Base-by-base conservation (phyloP, 2,888 invertebrate species). In the Autographa pulchrina region DNA sequence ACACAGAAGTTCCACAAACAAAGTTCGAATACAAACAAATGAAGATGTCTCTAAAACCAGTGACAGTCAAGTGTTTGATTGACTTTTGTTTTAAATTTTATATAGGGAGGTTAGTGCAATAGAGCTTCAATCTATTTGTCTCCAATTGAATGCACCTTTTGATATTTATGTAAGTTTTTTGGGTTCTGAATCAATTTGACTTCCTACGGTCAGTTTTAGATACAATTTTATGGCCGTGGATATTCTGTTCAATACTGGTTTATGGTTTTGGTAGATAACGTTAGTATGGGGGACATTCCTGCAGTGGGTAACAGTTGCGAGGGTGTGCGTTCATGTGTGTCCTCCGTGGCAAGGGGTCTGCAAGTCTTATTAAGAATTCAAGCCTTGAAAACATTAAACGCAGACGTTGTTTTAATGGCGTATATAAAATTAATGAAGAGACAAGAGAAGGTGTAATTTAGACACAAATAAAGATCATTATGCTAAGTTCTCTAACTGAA, bases 321-420 rank as follows among this genome's bases (percentile, higher is more conserved):
- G 95, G 94, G 95, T 94, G 95, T 83, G 88, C 93, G 86, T 38
- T 88, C 87, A 81, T 92, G 89, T 93, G 94, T 94, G 86, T 91
- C 94, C 88, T 85, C 82, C 78, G 80, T 62, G 71, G 65, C 69
- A 66, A 59, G 62, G 60, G 20, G 25, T 54, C 66, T 66, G 32
- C 59, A 66, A 66, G 41, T 63, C 25, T 43, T 56, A 56, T 56
- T 25, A 56, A 56, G 54, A 20, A 56, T 25, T 13, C 13, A 56
- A 25, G 54, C 13, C 54, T 25, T 56, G 18, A 20, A 56, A 25
- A 20, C 54, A 56, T 56, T 11, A 56, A 56, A 20, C 54, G 54
- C 20, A 25, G 54, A 11, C 54, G 20, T 25, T 20, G 54, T 14
- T 56, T 56, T 56, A 20, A 56, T 56, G 11, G 11, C 13, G 11